Percentiles rank a stretch among this genome's conserved stretches.
These are phyloP conservation scores for Acanthopleura granulata DNA, from an alignment of 2,888 invertebrate species.

Conservation along the genomic window DNA sequence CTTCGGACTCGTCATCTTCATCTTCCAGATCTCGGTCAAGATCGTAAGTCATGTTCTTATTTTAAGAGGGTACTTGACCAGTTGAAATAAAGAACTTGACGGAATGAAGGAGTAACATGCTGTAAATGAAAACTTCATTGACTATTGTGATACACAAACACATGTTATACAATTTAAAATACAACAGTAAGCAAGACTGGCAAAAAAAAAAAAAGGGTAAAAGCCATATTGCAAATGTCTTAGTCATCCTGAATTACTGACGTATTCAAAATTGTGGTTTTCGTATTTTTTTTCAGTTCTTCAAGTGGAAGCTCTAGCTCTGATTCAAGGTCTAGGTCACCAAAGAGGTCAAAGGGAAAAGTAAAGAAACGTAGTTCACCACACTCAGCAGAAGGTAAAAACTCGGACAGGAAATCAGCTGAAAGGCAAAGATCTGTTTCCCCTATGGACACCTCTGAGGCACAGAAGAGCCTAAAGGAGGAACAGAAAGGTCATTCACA, in stretches of 20 bases:
- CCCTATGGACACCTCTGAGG: not conserved
- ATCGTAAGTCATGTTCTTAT: not conserved
- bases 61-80: too few species aligned
- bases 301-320: not conserved
- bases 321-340: constrained; percentile 1
- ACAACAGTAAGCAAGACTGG: too few species aligned
- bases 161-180: too few species aligned
- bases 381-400: not conserved
- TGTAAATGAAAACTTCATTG: too few species aligned
- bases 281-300: not conserved
- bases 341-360: not conserved
- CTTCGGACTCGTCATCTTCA: not conserved
- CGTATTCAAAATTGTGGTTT: too few species aligned
- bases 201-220: too few species aligned
- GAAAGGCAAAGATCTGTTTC: not conserved
- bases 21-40: not conserved
- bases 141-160: too few species aligned
- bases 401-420: not conserved
- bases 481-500: not conserved
- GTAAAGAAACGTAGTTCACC: not conserved
- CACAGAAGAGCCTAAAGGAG: not conserved
- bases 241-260: too few species aligned
- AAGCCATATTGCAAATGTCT: too few species aligned
- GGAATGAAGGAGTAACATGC: too few species aligned
- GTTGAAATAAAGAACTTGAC: too few species aligned